phyloP scores from a whole-genome alignment of 2,888 invertebrate genomes.

The Drosophila prostipennis region DNA sequence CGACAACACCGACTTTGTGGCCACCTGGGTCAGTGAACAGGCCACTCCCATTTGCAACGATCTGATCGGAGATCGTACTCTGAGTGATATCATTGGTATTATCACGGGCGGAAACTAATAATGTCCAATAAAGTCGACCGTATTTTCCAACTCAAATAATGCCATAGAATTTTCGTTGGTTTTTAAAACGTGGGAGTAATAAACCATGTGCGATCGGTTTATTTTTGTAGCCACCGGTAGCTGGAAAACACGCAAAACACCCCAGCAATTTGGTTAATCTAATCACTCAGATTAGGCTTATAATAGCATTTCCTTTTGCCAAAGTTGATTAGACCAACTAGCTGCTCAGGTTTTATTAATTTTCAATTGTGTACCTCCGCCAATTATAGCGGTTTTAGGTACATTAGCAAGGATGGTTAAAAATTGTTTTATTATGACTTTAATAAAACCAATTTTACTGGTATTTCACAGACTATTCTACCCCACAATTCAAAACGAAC shows the following conservation, averaged over 20 bases:
- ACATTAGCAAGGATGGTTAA: neutral
- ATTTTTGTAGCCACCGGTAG: slow-evolving; percentile 19
- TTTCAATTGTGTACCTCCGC: neutral
- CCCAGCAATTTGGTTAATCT: slow-evolving; percentile 50
- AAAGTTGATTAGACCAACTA: slow-evolving; percentile 28
- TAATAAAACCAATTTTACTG: neutral
- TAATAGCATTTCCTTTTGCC: slow-evolving; percentile 42
- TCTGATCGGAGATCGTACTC: slow-evolving; percentile 65
- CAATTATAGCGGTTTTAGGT: neutral
- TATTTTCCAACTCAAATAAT: slow-evolving; percentile 1
- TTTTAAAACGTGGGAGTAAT: slow-evolving; percentile 18
- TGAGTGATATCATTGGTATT: slow-evolving; percentile 69
- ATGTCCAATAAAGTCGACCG: slow-evolving; percentile 16
- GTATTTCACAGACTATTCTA: neutral
- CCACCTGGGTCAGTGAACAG: slow-evolving; percentile 55
- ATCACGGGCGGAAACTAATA: slow-evolving; percentile 52
- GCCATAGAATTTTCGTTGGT: neutral
- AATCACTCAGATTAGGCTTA: slow-evolving; percentile 55
- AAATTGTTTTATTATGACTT: neutral
- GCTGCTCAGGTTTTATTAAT: neutral
- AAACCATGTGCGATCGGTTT: slow-evolving; percentile 35
- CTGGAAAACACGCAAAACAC: slow-evolving; percentile 27
- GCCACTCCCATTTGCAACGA: slow-evolving; percentile 69
- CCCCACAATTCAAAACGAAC: too few relatives aligned
- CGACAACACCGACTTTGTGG: slow-evolving; percentile 75